Percentiles rank a stretch among this genome's conserved stretches.
phyloP scores from a whole-genome alignment of 1,140 invertebrate species.

The Caenorhabditis briggsae region DNA sequence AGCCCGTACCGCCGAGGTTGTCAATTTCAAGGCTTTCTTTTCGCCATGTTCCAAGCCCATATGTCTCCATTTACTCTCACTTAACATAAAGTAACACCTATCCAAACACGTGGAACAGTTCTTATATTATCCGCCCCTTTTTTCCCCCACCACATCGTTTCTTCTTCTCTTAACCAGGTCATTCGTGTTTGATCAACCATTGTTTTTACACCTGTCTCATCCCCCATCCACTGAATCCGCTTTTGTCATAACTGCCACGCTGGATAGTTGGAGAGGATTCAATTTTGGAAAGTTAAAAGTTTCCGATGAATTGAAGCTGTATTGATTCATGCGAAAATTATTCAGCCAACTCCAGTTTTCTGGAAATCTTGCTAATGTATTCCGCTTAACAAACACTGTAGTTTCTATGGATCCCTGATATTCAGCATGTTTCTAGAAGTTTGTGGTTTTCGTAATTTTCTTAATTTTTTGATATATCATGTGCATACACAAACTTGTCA shows the following conservation, averaged over 20 bases:
- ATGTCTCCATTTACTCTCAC: background rate
- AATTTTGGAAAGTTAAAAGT: too few relatives aligned
- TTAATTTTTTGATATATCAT: background rate
- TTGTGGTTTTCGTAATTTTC: too few relatives aligned
- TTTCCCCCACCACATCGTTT: background rate
- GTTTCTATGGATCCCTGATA: too few relatives aligned
- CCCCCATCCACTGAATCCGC: background rate
- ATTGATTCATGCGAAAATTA: too few relatives aligned
- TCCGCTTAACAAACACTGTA: too few relatives aligned
- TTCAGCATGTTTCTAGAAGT: too few relatives aligned
- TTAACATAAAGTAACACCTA: background rate
- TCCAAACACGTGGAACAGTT: constrained; percentile 13
- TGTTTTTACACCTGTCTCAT: constrained; percentile 40
- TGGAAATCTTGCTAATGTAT: too few relatives aligned
- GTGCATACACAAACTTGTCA: constrained; percentile 16
- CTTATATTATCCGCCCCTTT: background rate
- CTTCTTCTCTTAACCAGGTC: constrained; percentile 14
- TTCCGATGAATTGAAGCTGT: too few relatives aligned
- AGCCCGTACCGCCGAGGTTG: too few relatives aligned
- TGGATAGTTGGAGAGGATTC: background rate
- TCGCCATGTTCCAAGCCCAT: too few relatives aligned
- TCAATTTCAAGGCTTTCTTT: too few relatives aligned
- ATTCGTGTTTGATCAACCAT: constrained; percentile 53
- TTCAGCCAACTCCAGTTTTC: too few relatives aligned
- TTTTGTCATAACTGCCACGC: background rate